Conservation (phyloP, 2,113 vertebrate species). For the Callorhinus ursinus region DNA sequence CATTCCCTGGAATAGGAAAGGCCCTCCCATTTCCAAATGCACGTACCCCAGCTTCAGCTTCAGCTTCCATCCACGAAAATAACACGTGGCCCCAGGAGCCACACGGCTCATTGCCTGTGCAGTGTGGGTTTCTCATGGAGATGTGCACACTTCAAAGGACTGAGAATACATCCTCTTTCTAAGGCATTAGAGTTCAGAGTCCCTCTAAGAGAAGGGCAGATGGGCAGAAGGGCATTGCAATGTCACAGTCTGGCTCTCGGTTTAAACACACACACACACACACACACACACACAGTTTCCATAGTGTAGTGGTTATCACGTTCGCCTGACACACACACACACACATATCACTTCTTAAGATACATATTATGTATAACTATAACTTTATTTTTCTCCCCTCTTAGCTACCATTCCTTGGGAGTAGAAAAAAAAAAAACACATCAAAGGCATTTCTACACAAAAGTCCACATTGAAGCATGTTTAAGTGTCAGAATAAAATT, state of each 20-base stretch:
- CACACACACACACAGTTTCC: neutral
- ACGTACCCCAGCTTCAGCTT: neutral
- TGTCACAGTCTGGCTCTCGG: neutral
- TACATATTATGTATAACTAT: slow-evolving; percentile 2
- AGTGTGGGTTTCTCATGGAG: neutral
- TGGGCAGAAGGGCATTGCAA: neutral
- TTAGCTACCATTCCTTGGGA: slow-evolving; percentile 40
- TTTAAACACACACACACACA: neutral
- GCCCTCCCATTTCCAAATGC: neutral
- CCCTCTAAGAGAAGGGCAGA: neutral
- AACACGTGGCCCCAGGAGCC: neutral
- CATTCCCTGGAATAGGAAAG: neutral
- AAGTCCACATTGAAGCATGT: slow-evolving; percentile 62
- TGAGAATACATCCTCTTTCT: neutral
- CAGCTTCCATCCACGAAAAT: neutral
- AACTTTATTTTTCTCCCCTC: slow-evolving; percentile 34
- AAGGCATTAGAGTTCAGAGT: neutral
- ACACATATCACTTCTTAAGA: slow-evolving; percentile 38
- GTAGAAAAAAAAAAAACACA: neutral
- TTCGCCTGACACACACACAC: neutral
- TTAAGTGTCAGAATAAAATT: slow-evolving; percentile 58
- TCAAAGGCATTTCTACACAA: slow-evolving; percentile 42
- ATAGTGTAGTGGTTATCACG: too few relatives aligned
- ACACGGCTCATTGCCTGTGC: neutral
- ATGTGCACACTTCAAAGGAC: neutral